phyloP scores from a whole-genome alignment of 2,797 vertebrate genomes.

The Microctenopoma stevenorrisi region DNA sequence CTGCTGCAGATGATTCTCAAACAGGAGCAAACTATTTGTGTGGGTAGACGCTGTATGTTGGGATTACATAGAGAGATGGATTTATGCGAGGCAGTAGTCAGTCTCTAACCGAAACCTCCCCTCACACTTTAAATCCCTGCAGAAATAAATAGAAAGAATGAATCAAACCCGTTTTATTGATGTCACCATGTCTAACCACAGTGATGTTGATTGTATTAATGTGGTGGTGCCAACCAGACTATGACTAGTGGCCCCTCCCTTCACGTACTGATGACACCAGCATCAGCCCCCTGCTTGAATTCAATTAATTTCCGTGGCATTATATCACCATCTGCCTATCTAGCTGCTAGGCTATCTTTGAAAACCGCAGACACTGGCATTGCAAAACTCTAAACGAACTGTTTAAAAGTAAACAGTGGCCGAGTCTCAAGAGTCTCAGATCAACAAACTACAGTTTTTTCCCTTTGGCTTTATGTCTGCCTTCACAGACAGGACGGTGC shows the following conservation, averaged over 20 bases:
- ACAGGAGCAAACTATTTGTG: constrained; percentile 65
- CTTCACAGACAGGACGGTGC: constrained; percentile 76
- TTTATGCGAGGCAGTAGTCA: constrained; percentile 69
- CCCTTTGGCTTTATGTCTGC: constrained; percentile 53
- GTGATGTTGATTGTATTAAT: constrained; percentile 49
- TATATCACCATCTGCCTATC: constrained; percentile 51
- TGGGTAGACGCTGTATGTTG: constrained; percentile 64
- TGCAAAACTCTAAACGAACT: constrained; percentile 34
- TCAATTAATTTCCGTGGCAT: constrained; percentile 55
- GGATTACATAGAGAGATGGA: constrained; percentile 66
- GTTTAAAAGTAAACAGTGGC: constrained; percentile 68
- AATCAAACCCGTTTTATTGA: constrained; percentile 51
- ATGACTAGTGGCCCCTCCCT: constrained; percentile 26
- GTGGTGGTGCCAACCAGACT: constrained; percentile 55
- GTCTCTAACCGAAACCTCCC: constrained; percentile 54
- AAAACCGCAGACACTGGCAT: constrained; percentile 62
- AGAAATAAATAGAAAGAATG: constrained; percentile 30
- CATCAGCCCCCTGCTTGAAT: constrained; percentile 52
- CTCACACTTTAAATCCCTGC: constrained; percentile 29
- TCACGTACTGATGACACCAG: constrained; percentile 41
- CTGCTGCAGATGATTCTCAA: constrained; percentile 58
- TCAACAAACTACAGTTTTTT: constrained; percentile 67
- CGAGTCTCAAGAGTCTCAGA: constrained; percentile 53
- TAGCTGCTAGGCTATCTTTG: constrained; percentile 30
- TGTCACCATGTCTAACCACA: constrained; percentile 60